Evolutionary conservation across 2,888 invertebrate genomes (phyloP).

Genomic region (Melieria picta): DNA sequence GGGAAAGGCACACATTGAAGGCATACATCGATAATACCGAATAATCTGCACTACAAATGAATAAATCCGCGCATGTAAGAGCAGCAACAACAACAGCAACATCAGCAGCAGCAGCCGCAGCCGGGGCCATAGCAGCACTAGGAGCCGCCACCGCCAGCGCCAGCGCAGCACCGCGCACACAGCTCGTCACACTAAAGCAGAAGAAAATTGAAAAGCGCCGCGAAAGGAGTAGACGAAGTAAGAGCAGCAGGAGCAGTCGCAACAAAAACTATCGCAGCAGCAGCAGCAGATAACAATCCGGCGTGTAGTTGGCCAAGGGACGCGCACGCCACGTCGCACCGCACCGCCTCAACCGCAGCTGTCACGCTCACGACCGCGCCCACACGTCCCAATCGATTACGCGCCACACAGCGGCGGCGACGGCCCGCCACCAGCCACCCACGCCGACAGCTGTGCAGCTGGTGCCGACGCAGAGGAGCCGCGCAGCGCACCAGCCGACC

Average conservation of each 20-base stretch:
- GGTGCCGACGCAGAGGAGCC: neutral
- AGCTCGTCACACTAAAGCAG: slow-evolving; percentile 8
- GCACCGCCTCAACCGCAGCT: neutral
- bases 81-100: slow-evolving; percentile 37
- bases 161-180: neutral
- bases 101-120: slow-evolving; percentile 28
- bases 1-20: neutral
- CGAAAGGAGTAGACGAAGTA: slow-evolving; percentile 18
- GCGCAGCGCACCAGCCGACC: neutral
- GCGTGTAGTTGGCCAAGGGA: neutral
- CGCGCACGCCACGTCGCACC: neutral
- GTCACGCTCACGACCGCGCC: too few species aligned
- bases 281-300: slow-evolving; percentile 23
- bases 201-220: slow-evolving; percentile 4
- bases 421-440: neutral
- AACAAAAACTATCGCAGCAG: slow-evolving; percentile 1
- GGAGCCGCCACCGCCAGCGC: slow-evolving; percentile 30
- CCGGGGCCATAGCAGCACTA: slow-evolving; percentile 22
- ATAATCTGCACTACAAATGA: slow-evolving; percentile 42
- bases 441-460: slow-evolving; percentile 1
- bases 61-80: slow-evolving; percentile 43
- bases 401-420: too few species aligned
- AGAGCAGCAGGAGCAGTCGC: neutral
- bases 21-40: slow-evolving; percentile 9
- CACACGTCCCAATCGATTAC: too few species aligned